A percentile compares a stretch with the other conserved stretches of the same genome.
phyloP scores from a whole-genome alignment of 37 sponge, comb jelly and placozoan genomes.

The Mnemiopsis leidyi region DNA sequence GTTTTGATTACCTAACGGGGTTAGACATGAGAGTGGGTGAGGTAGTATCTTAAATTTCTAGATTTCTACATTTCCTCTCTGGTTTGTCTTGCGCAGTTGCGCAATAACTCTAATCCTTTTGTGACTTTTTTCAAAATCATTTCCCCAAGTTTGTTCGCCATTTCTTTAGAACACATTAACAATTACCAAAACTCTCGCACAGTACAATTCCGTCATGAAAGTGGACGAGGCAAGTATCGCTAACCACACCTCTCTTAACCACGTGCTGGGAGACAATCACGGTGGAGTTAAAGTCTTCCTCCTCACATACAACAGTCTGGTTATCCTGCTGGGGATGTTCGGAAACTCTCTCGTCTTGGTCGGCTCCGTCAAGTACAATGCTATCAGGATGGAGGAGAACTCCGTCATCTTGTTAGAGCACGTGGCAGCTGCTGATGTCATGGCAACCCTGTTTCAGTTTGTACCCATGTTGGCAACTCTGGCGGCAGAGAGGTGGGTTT shows the following conservation, averaged over 20 bases:
- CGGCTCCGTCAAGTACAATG: not conserved
- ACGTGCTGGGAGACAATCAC: not conserved
- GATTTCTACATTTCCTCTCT: no score
- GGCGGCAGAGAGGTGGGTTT: not conserved
- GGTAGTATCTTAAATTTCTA: no score
- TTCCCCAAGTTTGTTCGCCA: no score
- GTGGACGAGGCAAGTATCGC: not conserved
- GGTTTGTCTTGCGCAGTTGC: no score
- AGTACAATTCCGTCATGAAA: not conserved
- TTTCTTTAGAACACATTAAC: no score
- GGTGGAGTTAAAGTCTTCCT: not conserved
- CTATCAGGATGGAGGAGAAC: not conserved
- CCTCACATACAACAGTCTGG: not conserved
- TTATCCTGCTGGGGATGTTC: not conserved
- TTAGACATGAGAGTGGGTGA: no score
- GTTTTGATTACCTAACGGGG: no score
- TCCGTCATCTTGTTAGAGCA: not conserved
- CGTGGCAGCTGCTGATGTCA: not conserved
- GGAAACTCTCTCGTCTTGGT: not conserved
- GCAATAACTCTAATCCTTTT: no score
- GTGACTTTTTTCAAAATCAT: no score
- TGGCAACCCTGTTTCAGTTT: not conserved
- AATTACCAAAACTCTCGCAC: no score
- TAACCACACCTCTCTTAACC: not conserved
- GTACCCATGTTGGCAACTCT: not conserved